Percentiles rank a stretch among this genome's conserved stretches.
phyloP scores from a whole-genome alignment of 2,797 vertebrate genomes.

The Thaleichthys pacificus region DNA sequence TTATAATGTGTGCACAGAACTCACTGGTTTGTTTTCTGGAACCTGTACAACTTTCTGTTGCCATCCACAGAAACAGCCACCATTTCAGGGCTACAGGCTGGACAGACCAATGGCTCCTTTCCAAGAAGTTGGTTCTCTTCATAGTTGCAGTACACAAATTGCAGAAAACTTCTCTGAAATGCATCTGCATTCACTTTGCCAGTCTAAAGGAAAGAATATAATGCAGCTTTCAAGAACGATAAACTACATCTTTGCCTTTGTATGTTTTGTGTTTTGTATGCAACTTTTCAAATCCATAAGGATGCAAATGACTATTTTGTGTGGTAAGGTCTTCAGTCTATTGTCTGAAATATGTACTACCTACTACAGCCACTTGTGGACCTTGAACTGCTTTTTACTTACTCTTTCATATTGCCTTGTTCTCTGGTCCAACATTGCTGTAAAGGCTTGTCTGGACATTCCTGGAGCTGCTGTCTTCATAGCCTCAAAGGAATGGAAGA shows the following conservation, averaged over 20 bases:
- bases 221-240: neutral
- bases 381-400: no score
- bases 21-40: slow-evolving; percentile 19
- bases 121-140: no score
- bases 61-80: no score
- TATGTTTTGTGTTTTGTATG: neutral
- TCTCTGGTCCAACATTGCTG: slow-evolving; percentile 16
- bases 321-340: neutral
- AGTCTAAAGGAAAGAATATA: neutral
- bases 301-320: neutral
- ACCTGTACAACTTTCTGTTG: slow-evolving; percentile 4
- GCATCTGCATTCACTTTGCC: slow-evolving; percentile 10
- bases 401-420: neutral
- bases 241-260: neutral
- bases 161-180: slow-evolving; percentile 1
- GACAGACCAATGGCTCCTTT: no score
- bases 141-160: slow-evolving; percentile 9
- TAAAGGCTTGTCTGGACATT: slow-evolving; percentile 15
- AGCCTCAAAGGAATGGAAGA: no score
- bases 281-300: neutral
- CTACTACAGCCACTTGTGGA: no score
- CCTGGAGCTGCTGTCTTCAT: slow-evolving; percentile 8
- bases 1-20: slow-evolving; percentile 1
- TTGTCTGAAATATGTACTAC: neutral
- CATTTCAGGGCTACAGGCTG: no score